A percentile compares a stretch with the other conserved stretches of the same genome.
These are phyloP conservation scores for Bombus soroeensis DNA, from an alignment of 1,140 invertebrate genomes.

Conservation along the genomic window DNA sequence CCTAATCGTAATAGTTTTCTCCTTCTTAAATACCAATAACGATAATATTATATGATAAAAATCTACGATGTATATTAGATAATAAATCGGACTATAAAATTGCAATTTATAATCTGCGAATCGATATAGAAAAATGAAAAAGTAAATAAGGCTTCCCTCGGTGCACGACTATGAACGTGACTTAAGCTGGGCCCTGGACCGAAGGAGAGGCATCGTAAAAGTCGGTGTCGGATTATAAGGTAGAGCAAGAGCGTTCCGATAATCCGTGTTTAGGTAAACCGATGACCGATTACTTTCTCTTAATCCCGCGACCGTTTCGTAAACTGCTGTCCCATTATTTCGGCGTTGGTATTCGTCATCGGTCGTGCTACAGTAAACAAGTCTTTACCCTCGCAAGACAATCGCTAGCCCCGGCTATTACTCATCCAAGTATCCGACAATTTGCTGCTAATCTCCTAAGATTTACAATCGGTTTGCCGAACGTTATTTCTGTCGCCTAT, in stretches of 20 bases:
- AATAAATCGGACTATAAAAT: too few relatives aligned
- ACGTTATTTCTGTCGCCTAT: background rate
- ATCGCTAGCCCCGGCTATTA: background rate
- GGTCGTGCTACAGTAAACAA: background rate
- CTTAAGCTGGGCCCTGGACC: background rate
- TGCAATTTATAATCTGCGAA: too few relatives aligned
- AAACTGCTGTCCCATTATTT: background rate
- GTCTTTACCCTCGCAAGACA: background rate
- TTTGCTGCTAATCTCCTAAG: background rate
- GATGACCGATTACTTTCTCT: background rate
- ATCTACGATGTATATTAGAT: too few relatives aligned
- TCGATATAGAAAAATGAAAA: too few relatives aligned
- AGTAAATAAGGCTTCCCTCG: background rate
- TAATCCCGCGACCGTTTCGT: background rate
- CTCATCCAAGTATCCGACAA: background rate
- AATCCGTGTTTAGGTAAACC: constrained; percentile 18
- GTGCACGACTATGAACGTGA: too few relatives aligned
- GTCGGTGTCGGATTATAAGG: background rate
- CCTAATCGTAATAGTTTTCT: accelerated
- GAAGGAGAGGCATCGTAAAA: background rate
- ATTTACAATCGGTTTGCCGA: background rate
- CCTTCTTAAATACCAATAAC: too few relatives aligned
- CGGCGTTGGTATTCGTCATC: background rate
- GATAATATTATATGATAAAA: accelerated
- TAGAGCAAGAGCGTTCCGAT: background rate